Base-by-base conservation (phyloP, 2,888 invertebrate genomes). In the Agrotis ipsilon region DNA sequence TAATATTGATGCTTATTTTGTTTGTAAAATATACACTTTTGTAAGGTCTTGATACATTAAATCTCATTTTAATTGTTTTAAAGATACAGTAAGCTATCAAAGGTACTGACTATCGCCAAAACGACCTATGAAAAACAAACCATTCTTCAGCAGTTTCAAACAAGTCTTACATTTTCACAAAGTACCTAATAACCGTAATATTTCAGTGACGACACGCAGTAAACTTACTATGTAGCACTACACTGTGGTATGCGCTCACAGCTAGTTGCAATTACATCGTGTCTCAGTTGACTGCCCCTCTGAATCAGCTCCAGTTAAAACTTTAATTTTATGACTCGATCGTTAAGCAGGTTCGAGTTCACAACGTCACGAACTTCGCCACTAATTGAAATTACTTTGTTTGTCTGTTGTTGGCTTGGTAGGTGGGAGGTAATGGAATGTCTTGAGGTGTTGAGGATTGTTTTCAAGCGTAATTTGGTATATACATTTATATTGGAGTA, bases 251-350 rank as follows among this genome's bases (percentile, higher is more conserved):
- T 66, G 75, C 82, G 66, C 75, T 46, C 27, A 70, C 57, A 58
- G 57, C 71, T 75, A 61, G 68, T 80, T 81, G 81, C 80, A 80
- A 83, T 80, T 71, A 80, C 83, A 80, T 83, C 70, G 57, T 54
- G 81, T 76, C 59, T 63, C 83, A 63, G 72, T 60, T 69, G 83
- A 80, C 71, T 77, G 72, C 76, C 19, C 49, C 59, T 54, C 75
- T 71, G 84, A 81, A 83, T 85, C 85, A 82, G 81, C 73, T 77
- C 72, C 43, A 72, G 83, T 85, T 83, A 77, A 74, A 83, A 80
- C 83, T 83, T 82, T 74, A 85, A 83, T 85, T 80, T 83, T 80
- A 85, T 80, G 83, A 57, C 60, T 74, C 49, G 66, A 57, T 68
- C 76, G 73, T 80, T 77, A 76, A 75, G 72, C 43, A 48, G 71